Evolutionary conservation across 2,888 invertebrate species (phyloP), one percentile per base, ranked within the genome.

Genomic region (Trachelus troglodyta): DNA sequence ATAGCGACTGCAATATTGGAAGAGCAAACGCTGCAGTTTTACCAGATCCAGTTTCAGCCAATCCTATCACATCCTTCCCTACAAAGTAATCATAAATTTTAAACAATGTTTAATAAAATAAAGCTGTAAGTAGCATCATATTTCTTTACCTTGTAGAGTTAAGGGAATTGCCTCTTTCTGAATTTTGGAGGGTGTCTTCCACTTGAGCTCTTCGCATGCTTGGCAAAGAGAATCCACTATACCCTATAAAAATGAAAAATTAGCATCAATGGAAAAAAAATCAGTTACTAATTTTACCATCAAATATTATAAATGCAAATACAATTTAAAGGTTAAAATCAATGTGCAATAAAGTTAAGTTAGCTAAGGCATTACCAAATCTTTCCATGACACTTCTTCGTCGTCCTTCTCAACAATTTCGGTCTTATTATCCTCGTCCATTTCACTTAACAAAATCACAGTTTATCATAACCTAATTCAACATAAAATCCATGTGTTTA

Each of bases 11-110:
- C 40, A 99, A 92, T 82, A 99, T 99, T 0, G 99, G 99, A 80
- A 99, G 91, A 0, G 98, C 98, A 92, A 99, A 99, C 0, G 99
- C 98, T 9, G 97, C 99, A 0, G 99, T 99, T 93, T 99, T 99
- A 2, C 98, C 98, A 0, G 98, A 98, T 1, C 98, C 98, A 1
- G 97, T 96, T 91, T 96, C 96, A n/a, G 96, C 97, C 89, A 94
- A 92, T 83, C 94, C 96, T 84, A 96, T 95, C 1, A 96, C 92
- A 91, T 97, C 97, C 79, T 95, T 97, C 85, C 98, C 98, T 86
- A 94, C 94, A 77, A 95, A 90, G 0, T 93, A 78, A 93, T 93
- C 3, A 93, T 91, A 85, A 95, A 95, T 90, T 95, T 30, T 76
- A 69, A 75, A 1, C 12, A 30, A 74, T n/a, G 11, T 74, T 35